Evolutionary conservation across 2,888 invertebrate genomes (phyloP).

Genomic region (Tenthredo notha): DNA sequence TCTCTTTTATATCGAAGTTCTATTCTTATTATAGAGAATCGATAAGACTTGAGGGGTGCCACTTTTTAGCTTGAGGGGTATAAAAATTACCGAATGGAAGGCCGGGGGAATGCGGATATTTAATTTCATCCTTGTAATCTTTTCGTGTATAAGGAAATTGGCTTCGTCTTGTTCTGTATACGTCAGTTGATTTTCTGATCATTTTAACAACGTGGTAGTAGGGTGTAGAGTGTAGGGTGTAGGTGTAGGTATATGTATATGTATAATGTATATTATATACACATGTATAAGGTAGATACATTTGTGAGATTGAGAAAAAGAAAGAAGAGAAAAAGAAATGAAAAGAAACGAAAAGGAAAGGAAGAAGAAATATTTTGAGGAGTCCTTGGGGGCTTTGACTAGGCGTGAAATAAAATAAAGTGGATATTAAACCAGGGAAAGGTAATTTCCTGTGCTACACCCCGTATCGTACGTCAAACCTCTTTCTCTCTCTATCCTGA

Average conservation of each 20-base stretch:
- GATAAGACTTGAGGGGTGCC: not conserved
- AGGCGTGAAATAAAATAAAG: slow-evolving; percentile 69
- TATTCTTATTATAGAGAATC: not conserved
- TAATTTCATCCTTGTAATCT: not conserved
- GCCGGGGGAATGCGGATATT: not conserved
- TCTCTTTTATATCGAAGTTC: too few relatives aligned
- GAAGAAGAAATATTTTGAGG: not conserved
- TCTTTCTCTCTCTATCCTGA: not conserved
- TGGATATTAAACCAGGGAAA: slow-evolving; percentile 73
- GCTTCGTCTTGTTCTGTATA: not conserved
- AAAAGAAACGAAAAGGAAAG: too few relatives aligned
- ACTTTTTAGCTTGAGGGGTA: not conserved
- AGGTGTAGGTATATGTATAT: not conserved
- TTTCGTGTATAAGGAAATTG: slow-evolving; percentile 13
- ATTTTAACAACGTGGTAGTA: not conserved
- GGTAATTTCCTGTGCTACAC: slow-evolving; percentile 71
- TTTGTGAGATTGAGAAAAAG: not conserved
- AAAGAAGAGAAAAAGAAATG: not conserved
- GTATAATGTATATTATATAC: not conserved
- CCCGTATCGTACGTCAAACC: slow-evolving; percentile 10
- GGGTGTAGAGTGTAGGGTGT: not conserved
- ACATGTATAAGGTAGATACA: not conserved
- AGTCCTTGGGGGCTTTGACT: slow-evolving; percentile 4
- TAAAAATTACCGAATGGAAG: not conserved
- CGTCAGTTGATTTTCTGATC: not conserved